Evolutionary conservation across 2,888 invertebrate genomes (phyloP).

Genomic region (Agapostemon virescens): DNA sequence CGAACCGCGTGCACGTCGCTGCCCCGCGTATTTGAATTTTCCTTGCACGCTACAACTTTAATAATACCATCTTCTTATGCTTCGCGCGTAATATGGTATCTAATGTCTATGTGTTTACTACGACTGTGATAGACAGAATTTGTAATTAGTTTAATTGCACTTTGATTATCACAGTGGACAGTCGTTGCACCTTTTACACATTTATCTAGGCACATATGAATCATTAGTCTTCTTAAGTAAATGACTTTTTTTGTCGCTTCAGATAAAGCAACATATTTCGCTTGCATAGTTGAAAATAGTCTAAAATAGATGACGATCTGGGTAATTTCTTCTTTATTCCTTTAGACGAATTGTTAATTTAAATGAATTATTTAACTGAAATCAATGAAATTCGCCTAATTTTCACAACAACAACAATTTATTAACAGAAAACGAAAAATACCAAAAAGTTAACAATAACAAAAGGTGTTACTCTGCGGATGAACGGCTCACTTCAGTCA

Average conservation of each 20-base stretch:
- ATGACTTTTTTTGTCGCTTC: background rate
- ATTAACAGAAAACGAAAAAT: too few species aligned
- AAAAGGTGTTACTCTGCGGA: too few species aligned
- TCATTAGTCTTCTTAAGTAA: background rate
- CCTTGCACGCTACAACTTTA: too few species aligned
- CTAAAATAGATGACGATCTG: background rate
- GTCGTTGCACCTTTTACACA: background rate
- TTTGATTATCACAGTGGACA: background rate
- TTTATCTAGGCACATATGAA: background rate
- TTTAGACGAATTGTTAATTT: too few species aligned
- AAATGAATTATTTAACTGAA: too few species aligned
- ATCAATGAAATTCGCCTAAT: too few species aligned
- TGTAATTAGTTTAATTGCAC: background rate
- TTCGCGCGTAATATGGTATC: background rate
- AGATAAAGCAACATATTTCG: background rate
- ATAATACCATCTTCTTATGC: background rate
- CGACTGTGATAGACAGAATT: background rate
- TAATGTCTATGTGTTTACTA: background rate
- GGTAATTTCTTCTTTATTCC: background rate
- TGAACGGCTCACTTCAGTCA: too few species aligned
- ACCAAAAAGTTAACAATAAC: too few species aligned
- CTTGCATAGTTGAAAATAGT: background rate
- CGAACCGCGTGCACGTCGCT: too few species aligned
- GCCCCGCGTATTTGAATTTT: too few species aligned
- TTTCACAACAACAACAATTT: too few species aligned